A percentile compares a stretch with the other conserved stretches of the same genome.
Conservation (phyloP, 2,113 vertebrate genomes). For the Motacilla tschutschensis region DNA sequence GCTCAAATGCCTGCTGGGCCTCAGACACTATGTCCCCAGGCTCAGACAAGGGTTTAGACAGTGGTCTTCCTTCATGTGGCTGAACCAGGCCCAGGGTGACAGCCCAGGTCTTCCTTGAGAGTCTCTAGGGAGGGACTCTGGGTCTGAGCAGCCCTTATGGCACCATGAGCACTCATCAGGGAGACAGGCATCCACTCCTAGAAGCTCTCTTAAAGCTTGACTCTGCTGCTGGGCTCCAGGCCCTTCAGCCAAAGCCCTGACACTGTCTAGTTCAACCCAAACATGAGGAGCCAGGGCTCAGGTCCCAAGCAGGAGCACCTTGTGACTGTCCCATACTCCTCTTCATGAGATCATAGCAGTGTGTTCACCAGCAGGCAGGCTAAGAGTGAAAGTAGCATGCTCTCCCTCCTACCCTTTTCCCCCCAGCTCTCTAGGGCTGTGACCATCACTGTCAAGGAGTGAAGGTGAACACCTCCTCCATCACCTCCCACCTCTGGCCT, state of each 20-base stretch:
- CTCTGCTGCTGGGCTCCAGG: neutral
- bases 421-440: neutral
- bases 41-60: neutral
- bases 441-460: conserved; percentile 13
- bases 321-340: neutral
- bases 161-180: neutral
- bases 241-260: neutral
- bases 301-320: neutral
- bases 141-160: neutral
- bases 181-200: neutral
- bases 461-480: conserved; percentile 37
- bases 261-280: neutral
- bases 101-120: neutral
- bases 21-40: neutral
- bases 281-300: neutral
- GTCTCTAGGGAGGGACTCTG: neutral
- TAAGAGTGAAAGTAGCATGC: conserved; percentile 1
- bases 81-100: neutral
- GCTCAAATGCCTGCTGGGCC: neutral
- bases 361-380: neutral
- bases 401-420: neutral
- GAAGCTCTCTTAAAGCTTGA: neutral
- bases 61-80: neutral
- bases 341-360: neutral
- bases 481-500: conserved; percentile 12